Base-by-base conservation (phyloP, 2,797 vertebrate species). In the Acanthurus lineatus region DNA sequence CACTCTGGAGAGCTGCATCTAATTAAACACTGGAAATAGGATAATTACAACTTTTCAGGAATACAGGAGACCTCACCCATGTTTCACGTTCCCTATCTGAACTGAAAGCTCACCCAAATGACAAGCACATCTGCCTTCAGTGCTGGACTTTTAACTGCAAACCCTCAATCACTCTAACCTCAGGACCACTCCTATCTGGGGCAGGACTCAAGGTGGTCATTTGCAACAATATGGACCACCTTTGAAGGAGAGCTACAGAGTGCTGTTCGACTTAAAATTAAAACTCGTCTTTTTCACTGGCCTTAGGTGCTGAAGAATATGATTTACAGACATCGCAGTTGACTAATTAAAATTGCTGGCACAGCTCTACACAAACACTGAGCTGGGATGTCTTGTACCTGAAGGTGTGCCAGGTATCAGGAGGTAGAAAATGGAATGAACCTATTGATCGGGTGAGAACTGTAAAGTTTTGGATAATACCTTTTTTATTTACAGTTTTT, bases 11-110 rank as follows among this genome's bases (percentile, higher is more conserved):
- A 77, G 81, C 79, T 66, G 66, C 48, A 77, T 83, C 81, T 93
- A 93, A 94, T 95, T 94, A 94, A 94, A 93, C 76, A 69, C 84
- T 79, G 70, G 59, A 66, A 84, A 84, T 82, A 75, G 73, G 77
- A 89, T 92, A 91, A 93, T 92, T 85, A 89, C 85, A 81, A 85
- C 81, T 84, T 88, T 81, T 60, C 56, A 73, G 73, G 59, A 78
- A 69, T 57, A 78, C 32, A 65, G 65, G 69, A 88, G 92, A 91
- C 90, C 89, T 91, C 83, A 92, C 89, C 92, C 91, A 80, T 83
- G 88, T 89, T 90, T 88, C 79, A 51, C 51, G 49, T 86, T 82
- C 69, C 72, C 87, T 62, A 78, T 88, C 82, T 82, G 77, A 70
- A 66, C 61, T 53, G 66, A 69, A 69, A 82, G 69, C 83, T 84